These are phyloP conservation scores for Gorsachius magnificus DNA, from an alignment of 2,797 vertebrate genomes.

Conservation along the genomic window DNA sequence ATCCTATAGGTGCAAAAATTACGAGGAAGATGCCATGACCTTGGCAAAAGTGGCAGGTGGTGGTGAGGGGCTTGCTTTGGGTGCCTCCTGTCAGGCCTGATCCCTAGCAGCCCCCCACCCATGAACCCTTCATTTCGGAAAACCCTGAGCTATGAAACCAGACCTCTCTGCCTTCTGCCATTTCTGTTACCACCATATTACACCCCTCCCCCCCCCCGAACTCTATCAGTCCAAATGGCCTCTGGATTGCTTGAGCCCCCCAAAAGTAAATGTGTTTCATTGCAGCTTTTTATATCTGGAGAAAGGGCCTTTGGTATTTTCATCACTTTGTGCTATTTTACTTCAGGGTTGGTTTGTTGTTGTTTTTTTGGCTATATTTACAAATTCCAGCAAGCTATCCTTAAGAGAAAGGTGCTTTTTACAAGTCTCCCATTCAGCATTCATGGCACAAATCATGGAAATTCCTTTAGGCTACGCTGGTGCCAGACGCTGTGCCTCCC, in stretches of 20 bases:
- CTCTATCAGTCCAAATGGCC: background rate
- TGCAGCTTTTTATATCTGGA: background rate
- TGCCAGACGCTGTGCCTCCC: conserved; percentile 58
- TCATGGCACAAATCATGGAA: conserved; percentile 67
- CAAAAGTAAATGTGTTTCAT: background rate
- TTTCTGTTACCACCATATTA: background rate
- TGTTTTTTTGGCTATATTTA: conserved; percentile 33
- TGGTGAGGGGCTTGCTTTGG: background rate
- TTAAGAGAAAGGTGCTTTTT: conserved; percentile 61
- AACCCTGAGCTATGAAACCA: background rate
- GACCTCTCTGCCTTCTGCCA: background rate
- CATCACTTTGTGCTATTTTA: background rate
- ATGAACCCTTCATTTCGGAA: background rate
- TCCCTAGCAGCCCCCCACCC: accelerated
- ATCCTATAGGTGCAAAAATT: background rate
- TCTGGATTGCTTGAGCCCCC: background rate
- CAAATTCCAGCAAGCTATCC: conserved; percentile 31
- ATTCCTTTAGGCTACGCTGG: conserved; percentile 59
- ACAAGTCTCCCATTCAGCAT: conserved; percentile 63
- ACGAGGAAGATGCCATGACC: background rate
- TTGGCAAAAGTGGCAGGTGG: background rate
- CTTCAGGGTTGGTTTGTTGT: background rate
- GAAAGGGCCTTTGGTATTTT: background rate
- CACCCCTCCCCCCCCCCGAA: accelerated
- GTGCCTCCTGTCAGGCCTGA: background rate